Evolutionary conservation across 2,797 vertebrate genomes (phyloP), one percentile per base, ranked within the genome.

Genomic region (Lagodon rhomboides): DNA sequence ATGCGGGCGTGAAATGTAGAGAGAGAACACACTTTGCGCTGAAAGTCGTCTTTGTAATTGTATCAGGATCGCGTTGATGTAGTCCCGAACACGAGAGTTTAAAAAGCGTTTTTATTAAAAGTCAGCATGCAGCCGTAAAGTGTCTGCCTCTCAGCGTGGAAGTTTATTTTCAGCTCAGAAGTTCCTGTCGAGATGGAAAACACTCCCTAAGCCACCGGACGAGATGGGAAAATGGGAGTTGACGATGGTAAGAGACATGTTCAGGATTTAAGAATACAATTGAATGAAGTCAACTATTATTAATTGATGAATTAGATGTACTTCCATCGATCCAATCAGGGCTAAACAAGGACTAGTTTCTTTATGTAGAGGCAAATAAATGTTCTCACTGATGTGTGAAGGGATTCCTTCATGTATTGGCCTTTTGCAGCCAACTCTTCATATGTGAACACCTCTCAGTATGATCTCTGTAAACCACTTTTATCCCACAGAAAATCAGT

Each of bases 141-240:
- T 12, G 0, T 1, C 0, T n/a, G 18, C 18, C 3, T 43, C 23
- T 20, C 15, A 10, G 44, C 5, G 63, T 80, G 78, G 79, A 76
- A 68, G 44, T 61, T 77, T 3, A 74, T 66, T 69, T 80, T 62
- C 43, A 69, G 27, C 56, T 38, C 23, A n/a, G 13, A 54, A 9
- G 9, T 74, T 76, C 17, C 30, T 58, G 65, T 47, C 27, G 17
- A 67, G 72, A 95, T 95, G 95, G 76, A 89, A 64, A 83, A 27
- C 61, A 20, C 75, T 58, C 82, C 82, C 5, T 94, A 85, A 71
- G 23, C 43, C 6, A 66, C 3, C 34, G 49, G 80, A 68, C 81
- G 81, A 92, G 51, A 96, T 96, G 95, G 94, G 95, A n/a, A 96
- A 95, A 94, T 95, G 94, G 95, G 94, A 96, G 89, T 59, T 96